phyloP scores from a whole-genome alignment of 2,888 invertebrate species.

The Phlogophora meticulosa region DNA sequence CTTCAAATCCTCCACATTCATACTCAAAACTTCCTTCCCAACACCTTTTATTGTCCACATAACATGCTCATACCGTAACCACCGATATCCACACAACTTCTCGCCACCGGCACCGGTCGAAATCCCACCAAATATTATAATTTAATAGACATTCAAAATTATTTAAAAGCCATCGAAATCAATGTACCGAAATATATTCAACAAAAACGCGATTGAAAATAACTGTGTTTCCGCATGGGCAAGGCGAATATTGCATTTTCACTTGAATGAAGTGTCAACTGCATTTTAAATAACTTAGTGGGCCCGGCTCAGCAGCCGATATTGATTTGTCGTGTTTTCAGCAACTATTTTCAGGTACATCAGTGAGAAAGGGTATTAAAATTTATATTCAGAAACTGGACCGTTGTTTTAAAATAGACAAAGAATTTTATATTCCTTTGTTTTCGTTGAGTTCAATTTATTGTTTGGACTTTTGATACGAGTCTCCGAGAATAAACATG shows the following conservation, averaged over 20 bases:
- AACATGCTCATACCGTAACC: too few relatives aligned
- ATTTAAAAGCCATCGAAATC: conserved; percentile 72
- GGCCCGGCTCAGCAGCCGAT: conserved; percentile 72
- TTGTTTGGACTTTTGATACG: conserved; percentile 16
- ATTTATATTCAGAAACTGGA: conserved; percentile 31
- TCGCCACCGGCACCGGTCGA: too few relatives aligned
- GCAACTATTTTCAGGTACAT: conserved; percentile 52
- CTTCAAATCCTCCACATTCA: too few relatives aligned
- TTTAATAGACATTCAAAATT: conserved; percentile 69
- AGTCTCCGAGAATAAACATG: conserved; percentile 8
- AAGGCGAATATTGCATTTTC: conserved; percentile 89
- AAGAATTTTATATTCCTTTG: conserved; percentile 14
- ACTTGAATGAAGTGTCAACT: conserved; percentile 88
- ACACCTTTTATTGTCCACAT: too few relatives aligned
- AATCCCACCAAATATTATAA: conserved; percentile 48
- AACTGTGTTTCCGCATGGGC: conserved; percentile 84
- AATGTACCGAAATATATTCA: conserved; percentile 72
- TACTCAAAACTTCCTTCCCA: too few relatives aligned
- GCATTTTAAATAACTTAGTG: conserved; percentile 90
- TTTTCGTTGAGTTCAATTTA: conserved; percentile 23
- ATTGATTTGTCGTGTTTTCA: conserved; percentile 84
- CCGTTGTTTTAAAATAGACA: conserved; percentile 39
- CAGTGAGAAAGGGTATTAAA: conserved; percentile 49
- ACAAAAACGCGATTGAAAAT: conserved; percentile 81
- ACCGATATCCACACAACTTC: too few relatives aligned